phyloP scores from a whole-genome alignment of 1,140 invertebrate species.

The Drosophila ercepeae region DNA sequence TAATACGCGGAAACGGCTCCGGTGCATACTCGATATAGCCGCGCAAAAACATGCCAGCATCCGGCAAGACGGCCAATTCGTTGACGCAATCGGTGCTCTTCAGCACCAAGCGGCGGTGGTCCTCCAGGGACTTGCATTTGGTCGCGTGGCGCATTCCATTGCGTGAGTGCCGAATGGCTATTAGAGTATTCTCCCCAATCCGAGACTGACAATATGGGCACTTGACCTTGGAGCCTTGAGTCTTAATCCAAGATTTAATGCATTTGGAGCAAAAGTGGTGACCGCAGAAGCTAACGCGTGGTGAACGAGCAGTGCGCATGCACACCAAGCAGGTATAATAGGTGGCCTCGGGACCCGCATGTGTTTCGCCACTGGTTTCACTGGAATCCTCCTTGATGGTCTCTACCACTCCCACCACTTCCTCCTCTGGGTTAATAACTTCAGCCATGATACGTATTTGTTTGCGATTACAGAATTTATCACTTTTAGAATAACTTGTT shows the following conservation, averaged over 20 bases:
- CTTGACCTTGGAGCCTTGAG: background rate
- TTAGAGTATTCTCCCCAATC: constrained; percentile 37
- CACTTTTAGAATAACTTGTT: background rate
- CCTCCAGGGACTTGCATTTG: background rate
- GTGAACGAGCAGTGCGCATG: constrained; percentile 25
- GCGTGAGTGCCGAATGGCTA: constrained; percentile 6
- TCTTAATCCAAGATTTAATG: constrained; percentile 36
- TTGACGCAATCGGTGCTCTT: background rate
- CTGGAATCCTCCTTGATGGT: background rate
- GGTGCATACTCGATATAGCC: background rate
- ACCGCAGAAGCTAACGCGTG: constrained; percentile 50
- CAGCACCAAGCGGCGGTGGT: constrained; percentile 4
- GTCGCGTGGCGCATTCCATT: background rate
- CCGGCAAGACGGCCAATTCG: constrained; percentile 1
- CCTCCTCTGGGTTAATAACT: background rate
- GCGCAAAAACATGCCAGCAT: constrained; percentile 4
- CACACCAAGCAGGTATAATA: constrained; percentile 45
- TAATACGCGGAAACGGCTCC: constrained; percentile 21
- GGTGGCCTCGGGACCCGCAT: background rate
- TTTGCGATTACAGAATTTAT: background rate
- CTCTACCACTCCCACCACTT: background rate
- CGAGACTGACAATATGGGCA: constrained; percentile 54
- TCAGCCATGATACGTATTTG: constrained; percentile 6
- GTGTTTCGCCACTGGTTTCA: background rate
- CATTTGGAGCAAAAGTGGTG: constrained; percentile 50